phyloP scores from a whole-genome alignment of 2,888 invertebrate species.

The Mythimna impura region DNA sequence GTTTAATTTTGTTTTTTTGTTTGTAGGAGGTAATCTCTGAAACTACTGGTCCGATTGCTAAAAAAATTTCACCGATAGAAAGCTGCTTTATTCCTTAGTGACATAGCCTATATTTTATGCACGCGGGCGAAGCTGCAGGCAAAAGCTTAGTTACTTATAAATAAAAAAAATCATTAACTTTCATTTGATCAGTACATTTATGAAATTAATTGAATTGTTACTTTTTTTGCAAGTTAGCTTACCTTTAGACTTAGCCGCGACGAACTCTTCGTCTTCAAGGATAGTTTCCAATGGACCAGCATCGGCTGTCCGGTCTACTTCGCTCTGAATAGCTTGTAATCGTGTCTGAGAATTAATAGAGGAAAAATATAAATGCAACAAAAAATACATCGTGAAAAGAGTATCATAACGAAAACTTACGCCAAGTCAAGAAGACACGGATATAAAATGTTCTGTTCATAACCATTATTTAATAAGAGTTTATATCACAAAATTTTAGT shows the following conservation, averaged over 20 bases:
- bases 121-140: no score
- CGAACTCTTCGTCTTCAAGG: conserved; percentile 89
- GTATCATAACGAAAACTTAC: neutral
- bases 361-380: neutral
- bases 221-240: conserved; percentile 63
- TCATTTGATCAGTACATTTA: neutral
- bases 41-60: no score
- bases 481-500: no score
- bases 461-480: no score
- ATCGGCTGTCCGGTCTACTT: conserved; percentile 83
- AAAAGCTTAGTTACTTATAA: no score
- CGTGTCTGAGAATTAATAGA: conserved; percentile 75
- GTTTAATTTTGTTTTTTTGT: no score
- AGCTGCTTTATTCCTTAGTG: no score
- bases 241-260: conserved; percentile 86
- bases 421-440: neutral
- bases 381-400: neutral
- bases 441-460: neutral
- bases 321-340: conserved; percentile 80
- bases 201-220: neutral
- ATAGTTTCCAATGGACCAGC: conserved; percentile 89
- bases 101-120: no score
- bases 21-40: no score
- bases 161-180: no score
- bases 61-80: no score